A percentile compares a stretch with the other conserved stretches of the same genome.
Conservation (phyloP, 2,113 vertebrate genomes). For the Chaenogobius annularis region DNA sequence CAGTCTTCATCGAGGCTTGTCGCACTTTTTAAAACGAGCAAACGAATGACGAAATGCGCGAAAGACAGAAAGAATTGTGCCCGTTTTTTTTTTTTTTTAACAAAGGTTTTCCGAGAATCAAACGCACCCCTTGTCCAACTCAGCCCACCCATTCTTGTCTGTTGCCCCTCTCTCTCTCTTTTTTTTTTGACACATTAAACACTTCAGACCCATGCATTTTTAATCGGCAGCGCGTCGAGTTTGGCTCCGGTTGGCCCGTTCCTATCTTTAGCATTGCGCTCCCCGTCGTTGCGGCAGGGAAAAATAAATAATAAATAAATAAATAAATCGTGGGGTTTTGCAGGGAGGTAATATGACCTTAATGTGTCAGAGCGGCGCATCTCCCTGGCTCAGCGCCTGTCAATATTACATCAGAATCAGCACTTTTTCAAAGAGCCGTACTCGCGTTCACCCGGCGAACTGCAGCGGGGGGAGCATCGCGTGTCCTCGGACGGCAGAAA, state of each 20-base stretch:
- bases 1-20: too few relatives aligned
- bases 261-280: constrained; percentile 63
- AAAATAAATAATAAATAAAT: too few relatives aligned
- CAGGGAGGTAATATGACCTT: constrained; percentile 70
- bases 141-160: constrained; percentile 6
- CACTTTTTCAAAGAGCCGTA: constrained; percentile 40
- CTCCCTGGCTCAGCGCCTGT: constrained; percentile 58
- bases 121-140: too few relatives aligned
- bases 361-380: constrained; percentile 67
- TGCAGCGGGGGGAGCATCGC: neutral
- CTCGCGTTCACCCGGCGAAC: constrained; percentile 15
- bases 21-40: too few relatives aligned
- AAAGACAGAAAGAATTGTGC: too few relatives aligned
- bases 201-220: constrained; percentile 72
- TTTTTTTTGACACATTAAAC: constrained; percentile 70
- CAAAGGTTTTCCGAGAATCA: too few relatives aligned
- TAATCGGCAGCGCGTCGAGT: constrained; percentile 49
- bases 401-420: constrained; percentile 67
- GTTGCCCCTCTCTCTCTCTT: constrained; percentile 23
- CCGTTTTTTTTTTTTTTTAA: too few relatives aligned
- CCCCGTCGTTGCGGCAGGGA: constrained; percentile 16
- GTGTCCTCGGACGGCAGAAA: constrained; percentile 21
- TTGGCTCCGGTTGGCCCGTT: constrained; percentile 28
- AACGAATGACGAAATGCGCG: too few relatives aligned
- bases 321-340: too few relatives aligned